Evolutionary conservation across 1,140 invertebrate species (phyloP).

Genomic region (Holotrichia oblita): DNA sequence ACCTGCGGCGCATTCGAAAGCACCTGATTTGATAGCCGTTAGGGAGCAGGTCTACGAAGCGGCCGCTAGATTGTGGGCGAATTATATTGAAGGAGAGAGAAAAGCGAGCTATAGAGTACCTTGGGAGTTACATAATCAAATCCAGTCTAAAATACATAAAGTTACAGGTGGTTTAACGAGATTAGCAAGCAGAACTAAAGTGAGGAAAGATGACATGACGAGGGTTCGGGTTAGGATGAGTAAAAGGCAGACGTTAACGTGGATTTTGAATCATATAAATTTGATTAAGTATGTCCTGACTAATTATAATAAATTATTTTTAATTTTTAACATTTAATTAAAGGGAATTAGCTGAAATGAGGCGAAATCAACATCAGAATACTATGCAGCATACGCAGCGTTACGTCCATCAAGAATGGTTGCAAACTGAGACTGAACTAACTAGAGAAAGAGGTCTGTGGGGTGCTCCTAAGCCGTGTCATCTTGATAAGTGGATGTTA

Average conservation of each 20-base stretch:
- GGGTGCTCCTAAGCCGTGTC: conserved; percentile 82
- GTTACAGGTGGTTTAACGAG: conserved; percentile 92
- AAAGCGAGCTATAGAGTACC: conserved; percentile 85
- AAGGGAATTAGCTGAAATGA: conserved; percentile 77
- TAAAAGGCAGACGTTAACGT: conserved; percentile 61
- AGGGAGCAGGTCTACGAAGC: conserved; percentile 86
- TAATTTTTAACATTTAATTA: conserved; percentile 62
- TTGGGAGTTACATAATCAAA: conserved; percentile 93
- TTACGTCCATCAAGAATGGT: conserved; percentile 89
- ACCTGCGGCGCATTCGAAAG: conserved; percentile 76
- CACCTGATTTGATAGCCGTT: conserved; percentile 80
- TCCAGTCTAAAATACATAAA: conserved; percentile 96
- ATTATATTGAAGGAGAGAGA: conserved; percentile 89
- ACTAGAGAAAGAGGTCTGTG: conserved; percentile 94
- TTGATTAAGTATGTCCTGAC: conserved; percentile 65
- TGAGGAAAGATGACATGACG: conserved; percentile 70
- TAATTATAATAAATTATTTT: conserved; percentile 56
- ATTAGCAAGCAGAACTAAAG: conserved; percentile 87
- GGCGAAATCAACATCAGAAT: conserved; percentile 76
- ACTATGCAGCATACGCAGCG: conserved; percentile 85
- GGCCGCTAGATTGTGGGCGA: conserved; percentile 88
- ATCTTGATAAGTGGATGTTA: conserved; percentile 95
- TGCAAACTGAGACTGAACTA: conserved; percentile 90
- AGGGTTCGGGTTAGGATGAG: conserved; percentile 61
- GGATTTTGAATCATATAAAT: conserved; percentile 65